Base-by-base conservation (phyloP, 2,797 vertebrate genomes). In the Taenioides sp. region DNA sequence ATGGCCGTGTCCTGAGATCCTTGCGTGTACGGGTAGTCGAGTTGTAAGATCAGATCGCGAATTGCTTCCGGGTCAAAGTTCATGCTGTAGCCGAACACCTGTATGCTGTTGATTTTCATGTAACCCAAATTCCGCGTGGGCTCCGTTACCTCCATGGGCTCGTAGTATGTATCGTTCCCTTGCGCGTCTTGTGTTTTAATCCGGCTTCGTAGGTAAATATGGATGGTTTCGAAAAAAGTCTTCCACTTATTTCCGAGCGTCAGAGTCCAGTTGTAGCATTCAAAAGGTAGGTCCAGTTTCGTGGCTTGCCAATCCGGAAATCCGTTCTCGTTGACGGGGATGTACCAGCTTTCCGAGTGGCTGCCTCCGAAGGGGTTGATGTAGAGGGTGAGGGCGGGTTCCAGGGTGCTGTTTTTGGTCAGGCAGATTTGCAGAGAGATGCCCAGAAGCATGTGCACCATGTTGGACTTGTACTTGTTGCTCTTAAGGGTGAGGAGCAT, bases 71-170 rank as follows among this genome's bases (percentile, higher is more conserved):
- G 96, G 88, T 98, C 97, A 31, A 99, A 99, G 91, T 97, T 97
- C 97, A 98, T 98, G 94, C 97, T 98, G 92, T 98, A 99, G 86
- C 97, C 97, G 76, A 98, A 98, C 76, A 98, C 97, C 91, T 97
- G 97, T 78, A 98, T 97, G 88, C 95, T 95, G 89, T 97, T 98
- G 85, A 99, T 98, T 92, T 99, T 99, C 97, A 99, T 98, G 85
- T 98, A 98, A 75, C 97, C 97, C 91, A 98, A 94, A 82, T 97
- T 98, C 68, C 95, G 93, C 0, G 94, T 94, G 18, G 96, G 95
- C 77, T 98, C 97, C 0, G 95, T 90, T 72, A 97, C 94, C 76
- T 99, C 97, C 80, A 96, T 86, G 22, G 97, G 97, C 79, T 98
- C 97, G 0, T 98, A 96, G 80, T 98, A 98, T 74, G 96, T 98